phyloP scores from a whole-genome alignment of 2,113 vertebrate species.

The Lontra canadensis region DNA sequence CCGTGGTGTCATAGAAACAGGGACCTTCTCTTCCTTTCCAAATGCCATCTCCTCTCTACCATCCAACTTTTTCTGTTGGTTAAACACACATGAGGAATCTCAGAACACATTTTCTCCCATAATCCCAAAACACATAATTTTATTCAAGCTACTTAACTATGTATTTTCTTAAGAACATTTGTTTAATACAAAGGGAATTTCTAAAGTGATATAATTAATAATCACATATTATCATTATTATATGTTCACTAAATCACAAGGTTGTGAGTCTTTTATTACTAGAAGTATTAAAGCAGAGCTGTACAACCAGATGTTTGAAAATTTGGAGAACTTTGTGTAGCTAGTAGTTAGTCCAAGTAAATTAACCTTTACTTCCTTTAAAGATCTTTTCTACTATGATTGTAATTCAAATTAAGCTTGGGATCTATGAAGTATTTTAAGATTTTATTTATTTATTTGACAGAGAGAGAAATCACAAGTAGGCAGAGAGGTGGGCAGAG shows the following conservation, averaged over 20 bases:
- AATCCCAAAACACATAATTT: not conserved
- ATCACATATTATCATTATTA: not conserved
- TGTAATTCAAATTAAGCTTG: not conserved
- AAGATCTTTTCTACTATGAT: not conserved
- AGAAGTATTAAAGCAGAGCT: not conserved
- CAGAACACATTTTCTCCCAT: not conserved
- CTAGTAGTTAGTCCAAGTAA: not conserved
- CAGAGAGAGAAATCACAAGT: too few species aligned
- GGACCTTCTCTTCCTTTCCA: not conserved
- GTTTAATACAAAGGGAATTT: not conserved
- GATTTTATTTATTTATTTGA: too few species aligned
- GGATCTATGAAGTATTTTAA: not conserved
- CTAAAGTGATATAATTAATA: not conserved
- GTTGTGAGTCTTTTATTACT: not conserved
- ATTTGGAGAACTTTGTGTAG: not conserved
- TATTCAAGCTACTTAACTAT: not conserved
- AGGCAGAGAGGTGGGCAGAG: too few species aligned
- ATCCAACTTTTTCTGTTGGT: not conserved
- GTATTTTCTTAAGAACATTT: not conserved
- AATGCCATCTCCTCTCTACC: rapidly evolving
- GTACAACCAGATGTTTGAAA: not conserved
- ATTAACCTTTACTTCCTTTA: not conserved
- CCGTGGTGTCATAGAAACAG: not conserved
- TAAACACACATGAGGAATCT: not conserved
- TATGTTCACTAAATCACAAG: not conserved